Conservation (phyloP, 2,113 vertebrate species). For the Hydropotes inermis region DNA sequence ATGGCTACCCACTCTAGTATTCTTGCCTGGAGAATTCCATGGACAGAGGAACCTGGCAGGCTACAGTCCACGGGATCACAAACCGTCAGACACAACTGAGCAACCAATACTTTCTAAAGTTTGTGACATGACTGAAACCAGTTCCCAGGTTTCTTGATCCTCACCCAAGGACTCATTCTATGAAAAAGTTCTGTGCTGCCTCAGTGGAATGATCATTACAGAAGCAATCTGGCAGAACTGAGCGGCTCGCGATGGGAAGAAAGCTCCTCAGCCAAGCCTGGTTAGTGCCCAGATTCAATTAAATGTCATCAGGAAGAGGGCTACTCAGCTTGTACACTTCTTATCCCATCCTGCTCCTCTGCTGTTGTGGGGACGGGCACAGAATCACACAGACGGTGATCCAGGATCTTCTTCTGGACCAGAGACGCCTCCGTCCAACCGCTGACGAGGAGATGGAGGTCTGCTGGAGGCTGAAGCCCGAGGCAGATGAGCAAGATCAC, state of each 20-base stretch:
- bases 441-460: background rate
- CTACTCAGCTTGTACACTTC: background rate
- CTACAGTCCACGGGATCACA: background rate
- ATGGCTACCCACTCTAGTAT: background rate
- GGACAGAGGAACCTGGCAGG: background rate
- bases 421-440: background rate
- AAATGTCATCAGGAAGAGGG: background rate
- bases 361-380: background rate
- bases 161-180: background rate
- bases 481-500: background rate
- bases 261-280: background rate
- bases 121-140: background rate
- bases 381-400: background rate
- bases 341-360: background rate
- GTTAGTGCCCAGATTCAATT: background rate
- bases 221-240: background rate
- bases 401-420: background rate
- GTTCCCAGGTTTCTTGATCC: background rate
- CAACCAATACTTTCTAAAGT: background rate
- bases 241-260: background rate
- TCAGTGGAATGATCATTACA: background rate
- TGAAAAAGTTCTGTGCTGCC: background rate
- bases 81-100: background rate
- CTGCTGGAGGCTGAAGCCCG: background rate
- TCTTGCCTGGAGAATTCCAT: background rate